Evolutionary conservation across 2,888 invertebrate genomes (phyloP).

Genomic region (Lithophane leautieri): DNA sequence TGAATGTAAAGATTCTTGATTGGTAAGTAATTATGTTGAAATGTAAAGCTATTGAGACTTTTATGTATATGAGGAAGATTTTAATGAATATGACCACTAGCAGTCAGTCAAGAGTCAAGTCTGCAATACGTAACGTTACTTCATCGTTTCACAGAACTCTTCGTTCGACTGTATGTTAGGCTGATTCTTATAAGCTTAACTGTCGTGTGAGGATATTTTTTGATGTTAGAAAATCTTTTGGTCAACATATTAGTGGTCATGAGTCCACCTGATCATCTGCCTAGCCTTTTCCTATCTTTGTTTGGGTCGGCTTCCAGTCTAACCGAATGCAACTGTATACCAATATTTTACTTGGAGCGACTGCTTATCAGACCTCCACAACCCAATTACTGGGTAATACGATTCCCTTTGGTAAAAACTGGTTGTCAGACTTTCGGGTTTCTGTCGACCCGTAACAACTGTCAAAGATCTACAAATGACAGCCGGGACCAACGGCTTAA

Average conservation of each 20-base stretch:
- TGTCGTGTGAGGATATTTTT: not conserved
- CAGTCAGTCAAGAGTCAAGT: slow-evolving; percentile 19
- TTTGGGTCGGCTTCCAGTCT: no score
- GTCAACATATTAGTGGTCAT: not conserved
- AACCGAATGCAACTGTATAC: no score
- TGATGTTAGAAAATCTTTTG: not conserved
- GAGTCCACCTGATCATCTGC: no score
- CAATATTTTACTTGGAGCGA: no score
- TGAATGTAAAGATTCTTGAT: slow-evolving; percentile 25
- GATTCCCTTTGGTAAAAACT: no score
- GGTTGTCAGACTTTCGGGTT: no score
- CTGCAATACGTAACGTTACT: slow-evolving; percentile 28
- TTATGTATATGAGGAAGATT: slow-evolving; percentile 39
- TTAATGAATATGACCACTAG: slow-evolving; percentile 28
- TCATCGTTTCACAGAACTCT: slow-evolving; percentile 38
- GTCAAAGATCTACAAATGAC: no score
- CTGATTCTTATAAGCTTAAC: not conserved
- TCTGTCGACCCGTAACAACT: no score
- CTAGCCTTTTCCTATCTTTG: no score
- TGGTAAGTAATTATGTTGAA: slow-evolving; percentile 26
- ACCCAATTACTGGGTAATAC: no score
- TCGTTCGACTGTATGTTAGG: slow-evolving; percentile 3
- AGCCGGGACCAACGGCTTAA: no score
- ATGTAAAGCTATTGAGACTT: slow-evolving; percentile 35
- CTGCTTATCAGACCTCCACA: no score